Conservation (phyloP, 1,140 invertebrate species). For the Drosophila tropicalis region DNA sequence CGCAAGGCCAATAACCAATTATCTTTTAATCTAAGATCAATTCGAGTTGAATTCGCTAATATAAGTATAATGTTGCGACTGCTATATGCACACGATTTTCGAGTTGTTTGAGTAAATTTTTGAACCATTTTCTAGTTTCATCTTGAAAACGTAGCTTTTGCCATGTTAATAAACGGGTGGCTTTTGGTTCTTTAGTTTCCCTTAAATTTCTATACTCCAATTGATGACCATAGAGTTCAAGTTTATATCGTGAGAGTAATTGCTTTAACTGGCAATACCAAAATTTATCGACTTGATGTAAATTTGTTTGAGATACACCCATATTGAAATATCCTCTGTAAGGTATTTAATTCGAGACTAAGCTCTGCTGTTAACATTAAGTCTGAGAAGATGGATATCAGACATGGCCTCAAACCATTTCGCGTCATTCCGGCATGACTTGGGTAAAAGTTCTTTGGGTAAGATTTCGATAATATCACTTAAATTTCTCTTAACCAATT, state of each 20-base stretch:
- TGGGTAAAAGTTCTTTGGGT: conserved; percentile 28
- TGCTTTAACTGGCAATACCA: conserved; percentile 34
- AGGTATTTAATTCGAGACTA: conserved; percentile 13
- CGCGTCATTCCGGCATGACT: neutral
- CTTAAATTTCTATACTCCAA: conserved; percentile 22
- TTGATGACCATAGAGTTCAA: conserved; percentile 49
- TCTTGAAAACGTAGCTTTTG: conserved; percentile 14
- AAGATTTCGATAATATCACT: too few relatives aligned
- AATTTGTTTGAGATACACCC: conserved; percentile 29
- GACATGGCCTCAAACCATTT: conserved; percentile 25
- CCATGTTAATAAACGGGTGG: conserved; percentile 7
- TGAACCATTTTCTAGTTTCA: neutral
- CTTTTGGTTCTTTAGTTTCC: neutral
- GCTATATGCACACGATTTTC: too few relatives aligned
- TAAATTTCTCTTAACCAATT: conserved; percentile 34
- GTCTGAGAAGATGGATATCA: too few relatives aligned
- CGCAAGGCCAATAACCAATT: conserved; percentile 37
- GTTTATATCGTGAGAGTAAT: conserved; percentile 41
- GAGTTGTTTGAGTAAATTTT: too few relatives aligned
- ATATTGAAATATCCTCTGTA: conserved; percentile 48
- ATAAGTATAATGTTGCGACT: too few relatives aligned
- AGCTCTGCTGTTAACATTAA: too few relatives aligned
- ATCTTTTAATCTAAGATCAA: conserved; percentile 23
- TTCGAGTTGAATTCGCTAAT: conserved; percentile 23
- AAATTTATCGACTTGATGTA: conserved; percentile 40